Evolutionary conservation across 2,113 vertebrate species (phyloP).

Genomic region (Dicerorhinus sumatrensis): DNA sequence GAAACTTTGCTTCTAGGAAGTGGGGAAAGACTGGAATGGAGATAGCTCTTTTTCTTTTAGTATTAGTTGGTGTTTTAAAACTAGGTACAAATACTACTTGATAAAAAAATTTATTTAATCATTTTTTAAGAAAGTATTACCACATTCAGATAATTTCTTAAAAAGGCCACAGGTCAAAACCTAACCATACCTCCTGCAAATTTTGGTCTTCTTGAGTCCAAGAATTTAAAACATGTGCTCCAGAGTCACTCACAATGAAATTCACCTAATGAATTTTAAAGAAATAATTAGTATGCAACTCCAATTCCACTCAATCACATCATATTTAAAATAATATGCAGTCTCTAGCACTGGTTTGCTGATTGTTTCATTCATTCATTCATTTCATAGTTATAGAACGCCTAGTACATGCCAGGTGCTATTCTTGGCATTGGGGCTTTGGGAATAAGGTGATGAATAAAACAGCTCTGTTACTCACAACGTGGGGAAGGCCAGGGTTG

Average conservation of each 20-base stretch:
- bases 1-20: not conserved
- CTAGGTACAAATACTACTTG: not conserved
- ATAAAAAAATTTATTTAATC: not conserved
- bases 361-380: not conserved
- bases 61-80: conserved; percentile 37
- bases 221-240: conserved; percentile 96
- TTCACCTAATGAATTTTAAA: conserved; percentile 90
- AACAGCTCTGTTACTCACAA: not conserved
- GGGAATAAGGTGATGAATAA: not conserved
- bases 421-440: not conserved
- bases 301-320: not conserved
- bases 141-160: conserved; percentile 56
- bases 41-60: conserved; percentile 18
- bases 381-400: not conserved
- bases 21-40: not conserved
- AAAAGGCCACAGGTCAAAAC: conserved; percentile 5
- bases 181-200: conserved; percentile 93
- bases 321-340: not conserved
- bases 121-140: conserved; percentile 16
- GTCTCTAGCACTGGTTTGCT: not conserved
- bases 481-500: not conserved
- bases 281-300: conserved; percentile 56
- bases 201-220: conserved; percentile 98
- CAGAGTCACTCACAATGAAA: conserved; percentile 98
- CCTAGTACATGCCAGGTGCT: not conserved